Base-by-base conservation (phyloP, 1,140 invertebrate species). In the Lepeophtheirus salmonis region DNA sequence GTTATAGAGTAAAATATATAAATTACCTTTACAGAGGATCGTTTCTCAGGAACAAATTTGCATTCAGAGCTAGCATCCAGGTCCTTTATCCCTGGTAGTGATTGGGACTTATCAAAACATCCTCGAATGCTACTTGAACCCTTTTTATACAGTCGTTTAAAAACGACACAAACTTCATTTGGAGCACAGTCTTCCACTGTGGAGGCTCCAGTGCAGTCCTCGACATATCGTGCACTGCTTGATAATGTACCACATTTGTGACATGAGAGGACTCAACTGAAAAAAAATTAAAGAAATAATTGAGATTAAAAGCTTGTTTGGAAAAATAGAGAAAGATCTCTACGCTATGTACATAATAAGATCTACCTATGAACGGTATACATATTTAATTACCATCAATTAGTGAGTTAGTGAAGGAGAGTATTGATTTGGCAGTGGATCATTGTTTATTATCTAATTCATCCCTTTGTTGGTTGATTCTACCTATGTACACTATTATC, bases 1-100 rank as follows among this genome's bases (percentile, higher is more conserved):
- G n/a, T n/a, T n/a, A n/a, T n/a, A n/a, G n/a, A n/a, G n/a, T n/a
- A n/a, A n/a, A n/a, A n/a, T n/a, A n/a, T n/a, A n/a, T n/a, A 24
- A 54, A 14, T 54, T 54, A 54, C 52, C 26, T 57, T 57, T 3
- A 57, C 55, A 57, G 55, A 25, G 17, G 55, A 57, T 24, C 55
- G 55, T 21, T 21, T 24, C 26, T 57, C 26, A 17, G 55, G 55
- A 14, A n/a, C 17, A 23, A 57, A 57, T 17, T 26, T 16, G 21
- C 55, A 57, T 14, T 26, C 26, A 14, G 16, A 2, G 20, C 21
- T 20, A 13, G 55, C 17, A 18, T 14, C 14, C 13, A 57, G 16
- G 2, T 23, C 55, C 13, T 25, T 57, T 30, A 57, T 23, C 17
- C 55, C 55, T 17, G 55, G 55, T 17, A 57, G 26, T 2, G 55